Percentiles rank a stretch among this genome's conserved stretches.
Evolutionary conservation across 2,888 invertebrate species (phyloP).

Genomic region (Patella caerulea): DNA sequence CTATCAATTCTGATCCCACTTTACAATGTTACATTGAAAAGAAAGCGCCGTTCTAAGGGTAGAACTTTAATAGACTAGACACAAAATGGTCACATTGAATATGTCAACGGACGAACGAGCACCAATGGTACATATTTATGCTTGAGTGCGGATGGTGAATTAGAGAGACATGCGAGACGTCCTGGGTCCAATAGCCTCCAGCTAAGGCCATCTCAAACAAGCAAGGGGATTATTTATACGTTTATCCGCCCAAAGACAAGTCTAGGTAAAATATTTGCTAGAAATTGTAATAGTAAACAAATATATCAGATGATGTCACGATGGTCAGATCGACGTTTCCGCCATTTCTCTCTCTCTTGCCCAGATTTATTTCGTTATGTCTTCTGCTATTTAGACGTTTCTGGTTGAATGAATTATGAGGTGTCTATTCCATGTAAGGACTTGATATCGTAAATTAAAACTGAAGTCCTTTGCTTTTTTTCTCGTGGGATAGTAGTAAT

Average conservation of each 20-base stretch:
- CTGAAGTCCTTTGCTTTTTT: too few relatives aligned
- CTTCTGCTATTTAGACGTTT: too few relatives aligned
- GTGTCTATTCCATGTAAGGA: too few relatives aligned
- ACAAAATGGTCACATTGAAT: slow-evolving; percentile 11
- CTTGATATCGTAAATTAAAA: too few relatives aligned
- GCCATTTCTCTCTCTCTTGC: too few relatives aligned
- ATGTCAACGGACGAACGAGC: slow-evolving; percentile 4
- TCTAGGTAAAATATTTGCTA: too few relatives aligned
- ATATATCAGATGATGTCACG: too few relatives aligned
- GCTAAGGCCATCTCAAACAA: neutral
- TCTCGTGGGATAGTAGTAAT: too few relatives aligned
- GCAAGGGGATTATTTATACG: slow-evolving; percentile 2
- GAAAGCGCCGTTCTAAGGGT: neutral
- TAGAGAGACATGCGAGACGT: slow-evolving; percentile 4
- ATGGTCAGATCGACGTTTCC: too few relatives aligned
- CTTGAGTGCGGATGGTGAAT: neutral
- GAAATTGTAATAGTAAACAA: too few relatives aligned
- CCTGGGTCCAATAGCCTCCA: slow-evolving; percentile 10
- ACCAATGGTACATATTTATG: neutral
- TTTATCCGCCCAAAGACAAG: neutral
- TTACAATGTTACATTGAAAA: slow-evolving; percentile 9
- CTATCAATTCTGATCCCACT: slow-evolving; percentile 8
- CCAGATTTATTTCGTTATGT: too few relatives aligned
- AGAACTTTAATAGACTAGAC: slow-evolving; percentile 8
- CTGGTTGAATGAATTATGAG: too few relatives aligned